phyloP scores from a whole-genome alignment of 2,113 vertebrate species.

The Blennius ocellaris region DNA sequence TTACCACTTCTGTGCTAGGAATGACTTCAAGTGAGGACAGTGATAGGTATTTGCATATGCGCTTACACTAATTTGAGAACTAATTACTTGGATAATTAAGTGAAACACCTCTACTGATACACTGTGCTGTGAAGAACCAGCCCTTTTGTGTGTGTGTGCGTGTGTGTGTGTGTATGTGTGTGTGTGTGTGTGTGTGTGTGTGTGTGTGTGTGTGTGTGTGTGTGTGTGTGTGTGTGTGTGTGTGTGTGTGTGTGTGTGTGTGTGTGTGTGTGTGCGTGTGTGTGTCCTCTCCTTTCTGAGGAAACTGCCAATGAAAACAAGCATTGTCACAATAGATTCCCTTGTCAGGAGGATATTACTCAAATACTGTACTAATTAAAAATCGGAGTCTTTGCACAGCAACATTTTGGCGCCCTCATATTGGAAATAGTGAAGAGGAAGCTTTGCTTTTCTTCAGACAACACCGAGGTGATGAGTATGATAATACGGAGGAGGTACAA shows the following conservation, averaged over 20 bases:
- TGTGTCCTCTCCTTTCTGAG: not conserved
- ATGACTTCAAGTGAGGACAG: not conserved
- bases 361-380: constrained; percentile 2
- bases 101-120: not conserved
- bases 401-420: constrained; percentile 10
- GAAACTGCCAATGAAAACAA: constrained; percentile 43
- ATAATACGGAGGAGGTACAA: not conserved
- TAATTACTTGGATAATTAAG: not conserved
- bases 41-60: not conserved
- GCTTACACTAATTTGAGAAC: not conserved
- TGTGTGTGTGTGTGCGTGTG: too few relatives aligned
- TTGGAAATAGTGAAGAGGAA: not conserved
- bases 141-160: not conserved
- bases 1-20: not conserved
- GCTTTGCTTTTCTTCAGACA: constrained; percentile 2
- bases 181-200: too few relatives aligned
- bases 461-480: not conserved
- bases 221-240: too few relatives aligned
- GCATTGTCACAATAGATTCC: constrained; percentile 39
- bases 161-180: too few relatives aligned
- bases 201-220: too few relatives aligned
- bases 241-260: too few relatives aligned
- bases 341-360: constrained; percentile 18
- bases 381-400: too few relatives aligned
- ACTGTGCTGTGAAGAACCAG: not conserved